Base-by-base conservation (phyloP, 1,140 invertebrate species). In the Goniozus legneri region DNA sequence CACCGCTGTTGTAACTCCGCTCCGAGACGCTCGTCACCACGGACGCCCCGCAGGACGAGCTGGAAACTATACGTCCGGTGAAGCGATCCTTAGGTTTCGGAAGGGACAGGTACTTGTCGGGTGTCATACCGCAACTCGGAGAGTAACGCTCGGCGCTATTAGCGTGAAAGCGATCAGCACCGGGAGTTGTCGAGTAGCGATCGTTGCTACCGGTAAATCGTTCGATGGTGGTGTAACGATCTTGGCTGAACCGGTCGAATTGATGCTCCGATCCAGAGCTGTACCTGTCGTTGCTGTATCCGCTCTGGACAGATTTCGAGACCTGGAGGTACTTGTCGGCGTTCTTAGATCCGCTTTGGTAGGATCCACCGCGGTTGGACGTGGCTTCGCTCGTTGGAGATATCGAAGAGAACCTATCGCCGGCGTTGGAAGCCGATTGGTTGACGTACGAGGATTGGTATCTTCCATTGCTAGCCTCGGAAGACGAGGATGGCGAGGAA, bases 401-500 rank as follows among this genome's bases (percentile, higher is more conserved):
- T n/a, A 58, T 47, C 32, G 57, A 53, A 7, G 52, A 21, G 27
- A 60, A 59, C 3, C 58, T 48, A 14, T 59, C 58, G n/a, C 47
- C 12, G 58, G 36, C n/a, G 56, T 56, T 24, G 58, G 57, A 1
- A 43, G 44, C 18, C 39, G 47, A 1, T 54, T 43, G 2, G 52
- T 39, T 27, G 24, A 49, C 32, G 52, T 58, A 54, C 3, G 50
- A 52, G 3, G 58, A 56, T 2, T 62, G 58, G 14, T 59, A 60
- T 1, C 57, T 39, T 10, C 7, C 16, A 14, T 69, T 62, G 52
- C 65, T 67, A 44, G 78, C 71, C 49, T 79, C 79, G 45, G 76
- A 74, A 47, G 77, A 76, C 34, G 79, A 80, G 34, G 79, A 77
- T 37, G 79, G 78, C 50, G 79, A 79, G 21, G 67, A 71, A 3